Percentiles rank a stretch among this genome's conserved stretches.
Conservation (phyloP, 2,888 invertebrate genomes). For the Rhagonycha lutea region DNA sequence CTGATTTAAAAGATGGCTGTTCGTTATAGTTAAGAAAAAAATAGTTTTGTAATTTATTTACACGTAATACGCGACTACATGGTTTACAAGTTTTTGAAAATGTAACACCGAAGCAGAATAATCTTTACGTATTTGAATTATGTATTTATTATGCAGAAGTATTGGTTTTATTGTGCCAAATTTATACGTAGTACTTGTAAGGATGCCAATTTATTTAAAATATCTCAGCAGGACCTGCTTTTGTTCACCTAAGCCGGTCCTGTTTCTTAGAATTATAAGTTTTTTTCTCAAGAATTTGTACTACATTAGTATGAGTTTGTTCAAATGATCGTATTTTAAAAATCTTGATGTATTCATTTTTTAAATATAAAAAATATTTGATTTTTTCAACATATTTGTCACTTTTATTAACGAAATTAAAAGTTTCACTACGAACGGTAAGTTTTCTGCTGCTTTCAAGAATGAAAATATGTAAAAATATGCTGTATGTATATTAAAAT, state of each 20-base stretch:
- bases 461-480: not conserved
- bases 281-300: not conserved
- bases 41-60: not conserved
- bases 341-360: not conserved
- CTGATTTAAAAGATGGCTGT: conserved; percentile 1
- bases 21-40: not conserved
- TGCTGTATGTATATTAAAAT: not conserved
- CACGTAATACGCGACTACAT: not conserved
- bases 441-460: not conserved
- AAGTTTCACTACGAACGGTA: not conserved
- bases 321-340: not conserved
- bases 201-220: not conserved
- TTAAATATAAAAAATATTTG: not conserved
- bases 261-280: not conserved
- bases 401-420: not conserved
- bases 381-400: not conserved
- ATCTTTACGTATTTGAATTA: not conserved
- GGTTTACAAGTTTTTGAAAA: not conserved
- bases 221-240: not conserved
- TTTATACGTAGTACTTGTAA: not conserved
- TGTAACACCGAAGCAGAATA: not conserved
- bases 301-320: not conserved
- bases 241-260: not conserved
- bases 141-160: not conserved
- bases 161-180: not conserved